phyloP scores from a whole-genome alignment of 53 echinoderm and acorn worm genomes.

The Temnopleurus reevesii region DNA sequence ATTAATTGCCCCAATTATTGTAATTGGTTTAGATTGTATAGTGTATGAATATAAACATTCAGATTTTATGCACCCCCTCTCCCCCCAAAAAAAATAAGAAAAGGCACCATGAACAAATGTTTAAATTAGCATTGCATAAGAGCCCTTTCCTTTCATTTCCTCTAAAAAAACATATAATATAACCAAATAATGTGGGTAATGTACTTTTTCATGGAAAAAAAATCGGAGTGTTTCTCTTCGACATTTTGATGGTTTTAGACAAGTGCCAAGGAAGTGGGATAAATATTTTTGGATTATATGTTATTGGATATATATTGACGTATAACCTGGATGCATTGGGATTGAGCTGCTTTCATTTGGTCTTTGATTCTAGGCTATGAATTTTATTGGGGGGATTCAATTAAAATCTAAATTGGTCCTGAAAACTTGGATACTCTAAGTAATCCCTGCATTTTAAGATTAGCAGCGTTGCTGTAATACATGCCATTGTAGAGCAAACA shows the following conservation, averaged over 20 bases:
- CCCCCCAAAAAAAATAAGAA: too few species aligned
- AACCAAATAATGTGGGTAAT: too few species aligned
- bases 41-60: too few species aligned
- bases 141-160: not conserved
- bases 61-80: too few species aligned
- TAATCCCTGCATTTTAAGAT: not conserved
- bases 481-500: not conserved
- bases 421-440: not conserved
- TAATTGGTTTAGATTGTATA: too few species aligned
- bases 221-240: not conserved
- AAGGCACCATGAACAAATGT: too few species aligned
- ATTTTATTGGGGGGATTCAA: not conserved
- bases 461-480: slow-evolving; percentile 15
- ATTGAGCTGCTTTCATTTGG: not conserved
- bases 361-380: not conserved
- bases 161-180: too few species aligned
- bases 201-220: too few species aligned
- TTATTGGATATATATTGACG: slow-evolving; percentile 31
- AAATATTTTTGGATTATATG: slow-evolving; percentile 26
- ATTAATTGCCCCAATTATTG: too few species aligned
- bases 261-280: not conserved
- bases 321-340: not conserved
- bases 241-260: not conserved
- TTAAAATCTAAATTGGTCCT: not conserved
- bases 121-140: too few species aligned